Conservation (phyloP, 2,113 vertebrate genomes). For the Dermatemys mawii region DNA sequence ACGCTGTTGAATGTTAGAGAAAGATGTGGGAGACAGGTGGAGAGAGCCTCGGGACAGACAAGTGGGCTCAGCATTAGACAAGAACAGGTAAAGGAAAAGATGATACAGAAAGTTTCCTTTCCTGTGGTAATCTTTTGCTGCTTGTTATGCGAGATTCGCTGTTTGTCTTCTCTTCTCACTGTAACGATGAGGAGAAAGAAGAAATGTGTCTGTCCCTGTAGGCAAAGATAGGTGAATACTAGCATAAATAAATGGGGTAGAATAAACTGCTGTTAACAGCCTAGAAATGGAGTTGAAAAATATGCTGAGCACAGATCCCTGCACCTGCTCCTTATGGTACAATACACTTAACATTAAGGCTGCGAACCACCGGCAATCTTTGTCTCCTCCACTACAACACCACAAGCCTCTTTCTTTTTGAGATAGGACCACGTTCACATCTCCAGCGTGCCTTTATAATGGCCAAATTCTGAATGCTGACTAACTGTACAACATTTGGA, state of each 20-base stretch:
- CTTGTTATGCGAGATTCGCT: neutral
- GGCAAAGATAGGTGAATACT: neutral
- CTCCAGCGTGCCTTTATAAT: neutral
- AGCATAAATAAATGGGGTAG: neutral
- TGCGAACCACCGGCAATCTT: neutral
- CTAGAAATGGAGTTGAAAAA: neutral
- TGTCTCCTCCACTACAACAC: neutral
- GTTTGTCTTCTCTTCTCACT: neutral
- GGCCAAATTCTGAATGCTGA: neutral
- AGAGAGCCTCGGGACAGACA: neutral
- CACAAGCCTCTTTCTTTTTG: neutral
- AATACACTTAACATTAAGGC: neutral
- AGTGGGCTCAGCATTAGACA: neutral
- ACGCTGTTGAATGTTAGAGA: slow-evolving; percentile 1
- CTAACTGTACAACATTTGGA: neutral
- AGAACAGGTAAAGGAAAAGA: neutral
- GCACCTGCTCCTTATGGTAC: neutral
- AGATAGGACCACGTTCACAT: neutral
- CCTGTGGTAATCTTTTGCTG: neutral
- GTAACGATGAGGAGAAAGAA: neutral
- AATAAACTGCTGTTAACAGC: neutral
- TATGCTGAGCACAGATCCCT: neutral
- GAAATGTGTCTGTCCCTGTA: slow-evolving; percentile 4
- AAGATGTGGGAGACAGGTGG: neutral
- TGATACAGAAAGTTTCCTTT: neutral